These are phyloP conservation scores for Hemicrepidius hirtus DNA, from an alignment of 2,888 invertebrate species.

Conservation along the genomic window DNA sequence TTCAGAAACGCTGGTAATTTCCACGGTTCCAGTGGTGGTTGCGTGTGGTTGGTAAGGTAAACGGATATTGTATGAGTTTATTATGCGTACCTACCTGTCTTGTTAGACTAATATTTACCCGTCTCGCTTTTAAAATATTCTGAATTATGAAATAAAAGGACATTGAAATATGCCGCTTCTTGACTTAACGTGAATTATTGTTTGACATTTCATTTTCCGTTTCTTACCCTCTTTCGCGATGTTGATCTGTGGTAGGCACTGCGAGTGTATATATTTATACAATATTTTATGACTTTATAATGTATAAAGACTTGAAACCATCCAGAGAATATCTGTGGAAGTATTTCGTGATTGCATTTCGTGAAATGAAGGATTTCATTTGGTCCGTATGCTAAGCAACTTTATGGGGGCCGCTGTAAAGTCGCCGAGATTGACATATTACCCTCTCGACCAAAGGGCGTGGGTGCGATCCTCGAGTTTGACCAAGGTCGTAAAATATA, in stretches of 20 bases:
- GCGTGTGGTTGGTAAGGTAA: background rate
- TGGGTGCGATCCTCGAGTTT: too few relatives aligned
- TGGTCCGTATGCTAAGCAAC: too few relatives aligned
- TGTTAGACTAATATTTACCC: slow-evolving; percentile 31
- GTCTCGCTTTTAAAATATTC: slow-evolving; percentile 9
- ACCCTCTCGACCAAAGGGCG: too few relatives aligned
- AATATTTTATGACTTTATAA: too few relatives aligned
- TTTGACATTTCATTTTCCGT: slow-evolving; percentile 40
- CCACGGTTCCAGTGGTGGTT: slow-evolving; percentile 3
- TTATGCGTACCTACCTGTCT: slow-evolving; percentile 15
- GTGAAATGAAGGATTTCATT: too few relatives aligned
- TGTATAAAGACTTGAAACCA: too few relatives aligned
- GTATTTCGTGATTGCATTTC: too few relatives aligned
- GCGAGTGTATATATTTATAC: too few relatives aligned
- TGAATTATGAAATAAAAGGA: slow-evolving; percentile 24
- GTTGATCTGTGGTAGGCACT: slow-evolving; percentile 28
- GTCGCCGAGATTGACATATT: too few relatives aligned
- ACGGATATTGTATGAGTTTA: slow-evolving; percentile 23
- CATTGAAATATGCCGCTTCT: slow-evolving; percentile 19
- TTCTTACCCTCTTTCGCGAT: slow-evolving; percentile 17
- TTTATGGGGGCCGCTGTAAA: too few relatives aligned
- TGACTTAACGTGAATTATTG: slow-evolving; percentile 34
- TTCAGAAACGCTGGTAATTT: background rate
- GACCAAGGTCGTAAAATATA: too few relatives aligned
- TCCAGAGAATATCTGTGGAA: too few relatives aligned